Percentiles rank a stretch among this genome's conserved stretches.
phyloP scores from a whole-genome alignment of 1,140 invertebrate species.

The Berghia stephanieae region DNA sequence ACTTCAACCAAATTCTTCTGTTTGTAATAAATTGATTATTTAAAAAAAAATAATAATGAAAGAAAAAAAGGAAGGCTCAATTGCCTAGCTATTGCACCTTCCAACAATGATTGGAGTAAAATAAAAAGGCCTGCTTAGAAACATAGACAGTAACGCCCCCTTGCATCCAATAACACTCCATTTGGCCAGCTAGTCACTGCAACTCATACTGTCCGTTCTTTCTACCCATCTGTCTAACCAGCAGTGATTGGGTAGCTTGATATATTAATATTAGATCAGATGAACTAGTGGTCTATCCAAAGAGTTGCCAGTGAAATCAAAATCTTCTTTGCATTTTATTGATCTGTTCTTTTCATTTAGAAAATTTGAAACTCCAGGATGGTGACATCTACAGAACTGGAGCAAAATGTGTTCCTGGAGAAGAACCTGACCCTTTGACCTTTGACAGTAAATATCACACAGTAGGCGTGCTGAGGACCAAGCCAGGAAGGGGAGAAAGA shows the following conservation, averaged over 20 bases:
- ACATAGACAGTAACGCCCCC: constrained; percentile 79
- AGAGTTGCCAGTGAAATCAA: no score
- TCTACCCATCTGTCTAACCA: constrained; percentile 90
- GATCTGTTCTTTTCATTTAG: not conserved
- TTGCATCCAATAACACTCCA: constrained; percentile 90
- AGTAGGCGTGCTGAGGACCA: constrained; percentile 80
- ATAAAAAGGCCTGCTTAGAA: constrained; percentile 79
- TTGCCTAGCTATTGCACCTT: no score
- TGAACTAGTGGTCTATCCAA: no score
- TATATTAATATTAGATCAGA: no score
- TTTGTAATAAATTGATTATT: no score
- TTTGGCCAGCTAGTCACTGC: constrained; percentile 90
- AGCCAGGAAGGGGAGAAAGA: constrained; percentile 90
- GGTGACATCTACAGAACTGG: constrained; percentile 86
- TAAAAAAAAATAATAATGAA: no score
- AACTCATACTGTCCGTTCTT: constrained; percentile 87
- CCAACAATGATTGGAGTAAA: constrained; percentile 79
- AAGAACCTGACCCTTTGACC: constrained; percentile 57
- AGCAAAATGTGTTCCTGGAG: constrained; percentile 80
- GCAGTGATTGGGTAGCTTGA: no score
- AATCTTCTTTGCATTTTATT: no score
- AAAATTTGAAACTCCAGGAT: not conserved
- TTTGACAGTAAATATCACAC: constrained; percentile 76
- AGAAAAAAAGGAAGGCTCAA: no score
- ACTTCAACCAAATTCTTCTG: no score